Conservation (phyloP, 37 sponge, comb jelly and placozoan species). For the Aphrocallistes beatrix region DNA sequence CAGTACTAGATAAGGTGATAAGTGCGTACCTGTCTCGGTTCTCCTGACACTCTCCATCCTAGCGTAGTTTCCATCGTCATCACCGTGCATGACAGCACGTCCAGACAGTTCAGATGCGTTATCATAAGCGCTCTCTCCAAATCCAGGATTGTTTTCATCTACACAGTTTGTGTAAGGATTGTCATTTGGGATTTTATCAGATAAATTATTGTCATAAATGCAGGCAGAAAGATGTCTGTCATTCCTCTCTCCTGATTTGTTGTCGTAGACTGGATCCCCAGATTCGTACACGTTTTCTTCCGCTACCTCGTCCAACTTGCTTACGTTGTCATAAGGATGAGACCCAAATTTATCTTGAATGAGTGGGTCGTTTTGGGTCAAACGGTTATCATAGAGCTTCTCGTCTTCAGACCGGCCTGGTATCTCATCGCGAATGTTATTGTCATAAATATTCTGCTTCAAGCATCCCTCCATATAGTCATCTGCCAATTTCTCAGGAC, state of each 20-base stretch:
- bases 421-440: not conserved
- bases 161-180: not conserved
- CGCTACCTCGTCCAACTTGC: not conserved
- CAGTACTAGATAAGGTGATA: too few relatives aligned
- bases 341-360: not conserved
- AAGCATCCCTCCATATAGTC: not conserved
- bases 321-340: not conserved
- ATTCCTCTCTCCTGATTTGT: not conserved
- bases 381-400: not conserved
- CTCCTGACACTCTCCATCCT: not conserved
- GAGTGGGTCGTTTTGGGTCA: not conserved
- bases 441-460: slow-evolving; percentile 1
- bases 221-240: not conserved
- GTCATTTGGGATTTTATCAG: not conserved
- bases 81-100: too few relatives aligned
- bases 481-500: not conserved
- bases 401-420: not conserved
- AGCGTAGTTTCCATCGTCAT: not conserved
- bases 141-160: not conserved
- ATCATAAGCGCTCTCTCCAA: slow-evolving; percentile 7
- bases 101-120: not conserved
- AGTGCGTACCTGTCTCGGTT: not conserved
- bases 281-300: not conserved
- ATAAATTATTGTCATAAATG: not conserved
- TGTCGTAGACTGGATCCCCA: not conserved